Conservation (phyloP, 2,797 vertebrate genomes). For the Crenichthys baileyi region DNA sequence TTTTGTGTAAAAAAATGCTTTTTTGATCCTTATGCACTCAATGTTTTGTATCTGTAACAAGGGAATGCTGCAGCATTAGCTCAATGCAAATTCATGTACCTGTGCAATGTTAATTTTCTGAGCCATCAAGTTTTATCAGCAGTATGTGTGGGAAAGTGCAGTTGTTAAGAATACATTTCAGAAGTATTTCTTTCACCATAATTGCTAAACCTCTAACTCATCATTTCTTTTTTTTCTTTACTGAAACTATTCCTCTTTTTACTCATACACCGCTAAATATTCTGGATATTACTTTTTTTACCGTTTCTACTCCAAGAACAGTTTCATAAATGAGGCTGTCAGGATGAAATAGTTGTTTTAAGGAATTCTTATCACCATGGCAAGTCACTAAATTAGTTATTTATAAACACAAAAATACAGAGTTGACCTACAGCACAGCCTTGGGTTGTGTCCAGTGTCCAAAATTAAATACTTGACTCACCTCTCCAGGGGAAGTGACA, state of each 20-base stretch:
- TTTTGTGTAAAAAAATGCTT: background rate
- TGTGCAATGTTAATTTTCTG: slow-evolving; percentile 13
- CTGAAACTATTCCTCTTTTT: background rate
- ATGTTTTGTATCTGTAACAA: background rate
- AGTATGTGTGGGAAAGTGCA: background rate
- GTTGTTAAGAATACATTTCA: background rate
- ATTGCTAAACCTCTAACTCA: background rate
- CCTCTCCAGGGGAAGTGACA: background rate
- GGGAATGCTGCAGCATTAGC: background rate
- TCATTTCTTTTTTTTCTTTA: background rate
- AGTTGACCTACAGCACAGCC: slow-evolving; percentile 3
- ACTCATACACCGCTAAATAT: background rate
- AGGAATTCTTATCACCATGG: background rate
- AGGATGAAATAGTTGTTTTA: background rate
- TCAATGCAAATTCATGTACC: slow-evolving; percentile 24
- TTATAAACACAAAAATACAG: background rate
- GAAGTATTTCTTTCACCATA: slow-evolving; percentile 1
- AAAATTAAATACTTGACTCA: slow-evolving; percentile 4
- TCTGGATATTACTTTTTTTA: background rate
- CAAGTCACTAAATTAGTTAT: background rate
- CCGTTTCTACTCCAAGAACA: background rate
- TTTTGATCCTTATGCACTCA: background rate
- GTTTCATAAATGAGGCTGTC: background rate
- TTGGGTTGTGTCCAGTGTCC: background rate
- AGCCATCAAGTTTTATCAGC: slow-evolving; percentile 14